Conservation (phyloP, 2,888 invertebrate genomes). For the Iphiclides podalirius region DNA sequence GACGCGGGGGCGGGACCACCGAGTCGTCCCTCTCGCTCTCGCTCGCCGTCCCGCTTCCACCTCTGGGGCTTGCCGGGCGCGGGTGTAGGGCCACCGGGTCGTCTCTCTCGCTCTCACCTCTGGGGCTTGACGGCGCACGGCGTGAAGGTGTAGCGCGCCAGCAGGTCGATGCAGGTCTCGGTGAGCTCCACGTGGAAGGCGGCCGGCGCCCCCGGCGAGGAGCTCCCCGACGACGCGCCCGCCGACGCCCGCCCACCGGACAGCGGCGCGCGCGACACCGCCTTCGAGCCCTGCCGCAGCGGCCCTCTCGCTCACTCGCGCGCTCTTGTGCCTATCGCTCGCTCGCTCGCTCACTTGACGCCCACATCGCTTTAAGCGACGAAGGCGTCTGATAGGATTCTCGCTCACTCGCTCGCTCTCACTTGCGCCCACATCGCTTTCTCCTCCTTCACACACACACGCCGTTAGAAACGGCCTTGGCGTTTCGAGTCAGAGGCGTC, state of each 20-base stretch:
- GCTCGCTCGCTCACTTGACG: no score
- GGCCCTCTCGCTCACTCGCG: no score
- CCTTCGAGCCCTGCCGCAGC: conserved; percentile 75
- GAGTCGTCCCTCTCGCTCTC: conserved; percentile 74
- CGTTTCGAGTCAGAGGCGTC: no score
- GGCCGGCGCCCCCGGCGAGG: conserved; percentile 68
- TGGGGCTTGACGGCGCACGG: conserved; percentile 78
- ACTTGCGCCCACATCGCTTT: no score
- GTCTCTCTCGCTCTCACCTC: conserved; percentile 80
- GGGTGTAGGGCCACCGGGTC: no score
- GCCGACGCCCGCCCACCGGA: conserved; percentile 43
- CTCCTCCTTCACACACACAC: no score
- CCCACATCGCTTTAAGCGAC: no score
- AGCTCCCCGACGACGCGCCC: conserved; percentile 34
- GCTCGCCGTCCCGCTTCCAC: conserved; percentile 63
- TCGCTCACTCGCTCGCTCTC: no score
- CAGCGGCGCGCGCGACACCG: conserved; percentile 47
- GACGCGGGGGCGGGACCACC: not conserved
- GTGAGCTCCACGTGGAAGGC: conserved; percentile 94
- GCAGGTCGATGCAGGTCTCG: conserved; percentile 92
- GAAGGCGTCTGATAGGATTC: no score
- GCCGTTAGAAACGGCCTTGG: no score
- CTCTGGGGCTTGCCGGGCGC: no score
- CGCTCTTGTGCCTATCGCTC: no score
- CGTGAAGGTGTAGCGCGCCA: conserved; percentile 62